A percentile compares a stretch with the other conserved stretches of the same genome.
Conservation (phyloP, 1,140 invertebrate genomes). For the Anthonomus grandis region DNA sequence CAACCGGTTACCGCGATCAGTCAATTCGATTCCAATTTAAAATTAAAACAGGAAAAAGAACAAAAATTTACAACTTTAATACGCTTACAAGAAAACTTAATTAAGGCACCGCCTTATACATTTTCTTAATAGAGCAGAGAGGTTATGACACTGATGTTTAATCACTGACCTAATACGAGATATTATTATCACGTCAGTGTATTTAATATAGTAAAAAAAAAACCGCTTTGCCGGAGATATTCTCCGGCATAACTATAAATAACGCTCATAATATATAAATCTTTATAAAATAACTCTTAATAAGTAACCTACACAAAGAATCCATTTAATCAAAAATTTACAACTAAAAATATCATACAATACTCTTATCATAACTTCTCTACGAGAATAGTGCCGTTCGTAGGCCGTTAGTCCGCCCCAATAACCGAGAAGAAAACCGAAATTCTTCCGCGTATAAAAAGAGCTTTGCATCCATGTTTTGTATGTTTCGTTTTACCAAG, state of each 20-base stretch:
- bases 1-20: slow-evolving; percentile 11
- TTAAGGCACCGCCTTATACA: slow-evolving; percentile 42
- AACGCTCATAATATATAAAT: slow-evolving; percentile 7
- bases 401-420: slow-evolving; percentile 39
- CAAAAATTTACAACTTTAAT: slow-evolving; percentile 31
- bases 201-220: too few relatives aligned
- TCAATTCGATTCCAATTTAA: slow-evolving; percentile 11
- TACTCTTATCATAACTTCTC: slow-evolving; percentile 43
- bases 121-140: slow-evolving; percentile 40
- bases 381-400: slow-evolving; percentile 38
- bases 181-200: too few relatives aligned
- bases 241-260: too few relatives aligned
- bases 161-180: too few relatives aligned
- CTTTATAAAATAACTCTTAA: slow-evolving; percentile 19
- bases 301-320: slow-evolving; percentile 10
- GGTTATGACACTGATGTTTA: slow-evolving; percentile 45
- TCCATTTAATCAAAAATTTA: slow-evolving; percentile 27
- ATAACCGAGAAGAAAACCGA: slow-evolving; percentile 37
- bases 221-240: too few relatives aligned
- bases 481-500: slow-evolving; percentile 40
- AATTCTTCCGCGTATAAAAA: slow-evolving; percentile 30
- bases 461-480: slow-evolving; percentile 35
- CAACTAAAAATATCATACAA: slow-evolving; percentile 31
- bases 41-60: slow-evolving; percentile 8
- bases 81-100: slow-evolving; percentile 44